A percentile compares a stretch with the other conserved stretches of the same genome.
Evolutionary conservation across 2,113 vertebrate genomes (phyloP).

Genomic region (Marcusenius ussheri): DNA sequence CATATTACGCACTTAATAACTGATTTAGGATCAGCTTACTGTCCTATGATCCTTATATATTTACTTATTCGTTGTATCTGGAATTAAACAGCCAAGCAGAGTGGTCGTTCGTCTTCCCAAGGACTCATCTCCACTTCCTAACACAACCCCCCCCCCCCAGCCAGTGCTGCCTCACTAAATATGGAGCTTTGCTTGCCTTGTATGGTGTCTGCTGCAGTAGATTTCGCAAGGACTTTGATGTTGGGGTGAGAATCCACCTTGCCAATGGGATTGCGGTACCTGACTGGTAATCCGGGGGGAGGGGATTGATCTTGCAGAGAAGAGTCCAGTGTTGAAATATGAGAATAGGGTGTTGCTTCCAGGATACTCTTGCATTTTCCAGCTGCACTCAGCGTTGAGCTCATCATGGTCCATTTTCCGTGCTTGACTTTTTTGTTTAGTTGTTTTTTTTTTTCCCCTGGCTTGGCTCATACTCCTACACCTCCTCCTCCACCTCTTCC

Average conservation of each 20-base stretch:
- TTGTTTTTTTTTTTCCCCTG: slow-evolving; percentile 1
- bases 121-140: neutral
- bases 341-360: neutral
- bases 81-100: neutral
- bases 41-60: neutral
- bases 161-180: neutral
- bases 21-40: neutral
- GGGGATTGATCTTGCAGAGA: neutral
- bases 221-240: neutral
- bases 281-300: neutral
- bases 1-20: neutral
- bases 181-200: neutral
- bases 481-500: neutral
- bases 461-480: neutral
- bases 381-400: neutral
- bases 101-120: neutral
- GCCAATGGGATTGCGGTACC: neutral
- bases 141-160: neutral
- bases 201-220: neutral
- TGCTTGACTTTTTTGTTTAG: neutral
- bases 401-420: neutral
- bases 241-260: neutral
- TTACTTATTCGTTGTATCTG: neutral
- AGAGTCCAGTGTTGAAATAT: neutral
- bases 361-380: neutral